phyloP scores from a whole-genome alignment of 2,113 vertebrate species.

The Urocynchramus pylzowi region DNA sequence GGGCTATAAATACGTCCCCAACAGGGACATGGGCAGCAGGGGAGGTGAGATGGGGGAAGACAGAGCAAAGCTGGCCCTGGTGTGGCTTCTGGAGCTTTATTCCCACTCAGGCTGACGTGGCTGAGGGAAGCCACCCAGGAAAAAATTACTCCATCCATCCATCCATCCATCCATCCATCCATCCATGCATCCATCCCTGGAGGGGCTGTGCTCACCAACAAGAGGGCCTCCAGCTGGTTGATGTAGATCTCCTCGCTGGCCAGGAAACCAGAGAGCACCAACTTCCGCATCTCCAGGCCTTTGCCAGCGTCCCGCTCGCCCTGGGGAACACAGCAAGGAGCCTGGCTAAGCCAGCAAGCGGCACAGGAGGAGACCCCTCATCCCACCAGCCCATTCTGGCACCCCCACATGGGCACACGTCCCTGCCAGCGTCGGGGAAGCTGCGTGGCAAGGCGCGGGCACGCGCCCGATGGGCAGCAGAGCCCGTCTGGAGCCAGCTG shows the following conservation, averaged over 20 bases:
- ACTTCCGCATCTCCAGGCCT: slow-evolving; percentile 95
- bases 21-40: background rate
- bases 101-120: background rate
- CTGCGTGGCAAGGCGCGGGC: accelerated
- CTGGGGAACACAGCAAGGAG: slow-evolving; percentile 60
- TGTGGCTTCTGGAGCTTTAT: background rate
- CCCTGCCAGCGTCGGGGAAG: accelerated
- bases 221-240: slow-evolving; percentile 92
- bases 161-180: background rate
- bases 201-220: slow-evolving; percentile 80
- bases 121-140: background rate
- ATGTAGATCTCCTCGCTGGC: slow-evolving; percentile 99
- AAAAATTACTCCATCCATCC: background rate
- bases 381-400: background rate
- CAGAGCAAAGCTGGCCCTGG: background rate
- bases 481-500: background rate
- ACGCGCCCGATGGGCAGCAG: background rate
- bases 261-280: slow-evolving; percentile 94
- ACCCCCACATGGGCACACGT: accelerated
- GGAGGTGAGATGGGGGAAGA: accelerated
- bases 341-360: background rate
- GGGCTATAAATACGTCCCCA: background rate
- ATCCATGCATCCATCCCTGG: background rate
- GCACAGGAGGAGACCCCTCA: background rate
- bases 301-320: slow-evolving; percentile 85